Conservation (phyloP, 2,888 invertebrate genomes). For the Leucophenga maculata region DNA sequence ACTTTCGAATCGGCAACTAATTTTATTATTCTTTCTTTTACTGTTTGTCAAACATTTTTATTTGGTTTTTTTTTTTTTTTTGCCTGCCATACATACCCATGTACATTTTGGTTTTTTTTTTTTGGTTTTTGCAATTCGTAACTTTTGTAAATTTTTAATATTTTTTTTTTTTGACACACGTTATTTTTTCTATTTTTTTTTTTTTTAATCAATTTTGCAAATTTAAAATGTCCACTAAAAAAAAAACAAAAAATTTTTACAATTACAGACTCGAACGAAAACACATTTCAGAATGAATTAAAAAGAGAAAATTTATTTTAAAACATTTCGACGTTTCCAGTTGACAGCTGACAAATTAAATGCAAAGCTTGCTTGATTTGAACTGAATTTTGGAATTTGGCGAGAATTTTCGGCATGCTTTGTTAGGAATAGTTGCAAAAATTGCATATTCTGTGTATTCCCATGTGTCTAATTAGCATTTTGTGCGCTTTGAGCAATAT, state of each 20-base stretch:
- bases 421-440: too few species aligned
- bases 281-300: conserved; percentile 14
- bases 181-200: neutral
- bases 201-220: conserved; percentile 20
- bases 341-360: neutral
- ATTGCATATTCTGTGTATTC: too few species aligned
- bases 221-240: conserved; percentile 22
- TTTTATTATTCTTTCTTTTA: conserved; percentile 4
- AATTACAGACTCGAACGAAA: conserved; percentile 14
- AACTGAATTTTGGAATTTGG: too few species aligned
- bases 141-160: neutral
- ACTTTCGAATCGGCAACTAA: conserved; percentile 19
- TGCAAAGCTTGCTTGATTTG: neutral
- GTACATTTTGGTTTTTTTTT: too few species aligned
- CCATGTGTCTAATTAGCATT: too few species aligned
- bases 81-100: neutral
- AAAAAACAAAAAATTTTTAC: conserved; percentile 20
- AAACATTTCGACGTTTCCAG: too few species aligned
- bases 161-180: neutral
- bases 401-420: too few species aligned
- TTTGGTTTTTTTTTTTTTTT: neutral
- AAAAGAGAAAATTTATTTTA: neutral
- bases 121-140: neutral
- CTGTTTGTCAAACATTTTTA: neutral
- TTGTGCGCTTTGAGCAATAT: too few species aligned